Conservation (phyloP, 1,140 invertebrate genomes). For the Argopecten irradians region DNA sequence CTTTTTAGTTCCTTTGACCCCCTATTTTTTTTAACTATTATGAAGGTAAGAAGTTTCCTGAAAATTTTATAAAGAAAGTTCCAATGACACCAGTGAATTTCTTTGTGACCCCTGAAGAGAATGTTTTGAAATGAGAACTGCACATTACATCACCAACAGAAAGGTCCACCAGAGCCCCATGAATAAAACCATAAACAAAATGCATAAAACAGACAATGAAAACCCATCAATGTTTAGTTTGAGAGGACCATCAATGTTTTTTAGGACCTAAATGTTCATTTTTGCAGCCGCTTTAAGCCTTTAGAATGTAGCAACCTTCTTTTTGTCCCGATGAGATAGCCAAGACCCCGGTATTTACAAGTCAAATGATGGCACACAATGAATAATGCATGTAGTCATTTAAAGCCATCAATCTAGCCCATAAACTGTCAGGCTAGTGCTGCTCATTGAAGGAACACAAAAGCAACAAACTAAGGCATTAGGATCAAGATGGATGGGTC, state of each 20-base stretch:
- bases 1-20: no score
- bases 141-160: not conserved
- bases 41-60: not conserved
- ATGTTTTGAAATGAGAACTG: not conserved
- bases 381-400: constrained; percentile 22
- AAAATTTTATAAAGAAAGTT: not conserved
- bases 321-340: not conserved
- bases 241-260: not conserved
- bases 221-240: constrained; percentile 10
- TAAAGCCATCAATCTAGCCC: not conserved
- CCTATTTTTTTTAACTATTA: no score
- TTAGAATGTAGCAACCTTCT: constrained; percentile 1
- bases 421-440: not conserved
- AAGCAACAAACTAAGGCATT: constrained; percentile 7
- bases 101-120: not conserved
- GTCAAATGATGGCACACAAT: constrained; percentile 1
- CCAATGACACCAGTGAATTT: not conserved
- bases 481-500: not conserved
- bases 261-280: constrained; percentile 17
- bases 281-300: not conserved
- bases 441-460: constrained; percentile 9
- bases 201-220: not conserved
- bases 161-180: not conserved
- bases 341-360: constrained; percentile 4
- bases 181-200: not conserved